A percentile compares a stretch with the other conserved stretches of the same genome.
Conservation (phyloP, 2,888 invertebrate species). For the Drosophila anceps region DNA sequence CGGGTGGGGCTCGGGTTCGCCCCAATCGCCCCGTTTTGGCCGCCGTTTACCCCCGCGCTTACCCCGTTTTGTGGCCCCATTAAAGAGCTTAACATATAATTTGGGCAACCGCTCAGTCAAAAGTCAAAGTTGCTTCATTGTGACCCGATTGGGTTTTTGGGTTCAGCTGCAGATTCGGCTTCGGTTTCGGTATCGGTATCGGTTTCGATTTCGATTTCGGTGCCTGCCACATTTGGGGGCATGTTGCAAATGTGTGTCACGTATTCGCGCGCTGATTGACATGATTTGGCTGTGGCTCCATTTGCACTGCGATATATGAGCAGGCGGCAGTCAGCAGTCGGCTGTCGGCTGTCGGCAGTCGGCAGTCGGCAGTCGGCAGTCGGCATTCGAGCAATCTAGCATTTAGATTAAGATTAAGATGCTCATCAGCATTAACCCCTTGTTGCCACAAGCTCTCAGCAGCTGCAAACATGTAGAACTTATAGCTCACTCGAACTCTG, state of each 20-base stretch:
- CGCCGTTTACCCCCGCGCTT: conserved; percentile 26
- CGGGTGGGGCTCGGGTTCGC: conserved; percentile 54
- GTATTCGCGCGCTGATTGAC: conserved; percentile 70
- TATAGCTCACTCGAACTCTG: background rate
- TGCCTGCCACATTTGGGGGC: conserved; percentile 21
- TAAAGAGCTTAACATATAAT: conserved; percentile 68
- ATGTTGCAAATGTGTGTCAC: conserved; percentile 72
- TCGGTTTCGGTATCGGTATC: conserved; percentile 9
- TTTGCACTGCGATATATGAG: conserved; percentile 24
- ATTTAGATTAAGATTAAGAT: conserved; percentile 35
- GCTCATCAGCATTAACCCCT: conserved; percentile 45
- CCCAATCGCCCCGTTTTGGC: conserved; percentile 46
- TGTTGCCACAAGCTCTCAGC: conserved; percentile 29
- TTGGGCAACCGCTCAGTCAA: conserved; percentile 61
- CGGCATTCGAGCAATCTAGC: conserved; percentile 10
- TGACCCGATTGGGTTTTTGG: conserved; percentile 37
- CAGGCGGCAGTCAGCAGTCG: conserved; percentile 12
- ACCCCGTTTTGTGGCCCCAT: conserved; percentile 54
- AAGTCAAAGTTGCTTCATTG: conserved; percentile 61
- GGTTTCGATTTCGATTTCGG: conserved; percentile 1
- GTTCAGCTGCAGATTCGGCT: conserved; percentile 4
- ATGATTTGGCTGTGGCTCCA: conserved; percentile 66
- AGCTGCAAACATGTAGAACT: background rate
- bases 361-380: background rate
- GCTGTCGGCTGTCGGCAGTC: background rate